Evolutionary conservation across 2,888 invertebrate species (phyloP), one percentile per base, ranked within the genome.

Genomic region (Eupithecia abbreviata): DNA sequence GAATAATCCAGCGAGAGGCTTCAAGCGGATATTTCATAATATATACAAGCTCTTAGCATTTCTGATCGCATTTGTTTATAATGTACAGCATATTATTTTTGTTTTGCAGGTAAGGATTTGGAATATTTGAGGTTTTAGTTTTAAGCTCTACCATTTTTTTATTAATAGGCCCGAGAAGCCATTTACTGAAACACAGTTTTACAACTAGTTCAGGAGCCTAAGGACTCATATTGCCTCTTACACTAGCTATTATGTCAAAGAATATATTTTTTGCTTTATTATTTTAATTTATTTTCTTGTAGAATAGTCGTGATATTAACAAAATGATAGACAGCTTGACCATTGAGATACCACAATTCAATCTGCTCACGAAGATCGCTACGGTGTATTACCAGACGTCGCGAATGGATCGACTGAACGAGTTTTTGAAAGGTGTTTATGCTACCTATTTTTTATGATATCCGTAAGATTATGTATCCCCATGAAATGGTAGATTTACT

Each of bases 301-400:
- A 85, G 88, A 79, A 78, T 18, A 75, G 77, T 30, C 51, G 84
- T 7, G 80, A 84, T n/a, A 72, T 77, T 55, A 72, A 81, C 0
- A 82, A 82, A 47, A 6, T 86, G 12, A 82, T 87, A 49, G 85
- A 88, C 15, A 77, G 80, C 7, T 72, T 84, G 30, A 80, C 82
- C 74, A 81, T 86, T 69, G 85, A 79, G 79, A 81, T 88, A 72
- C 85, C 89, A 12, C 84, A 85, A 47, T 5, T 86, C 0, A 88
- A 86, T 69, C 77, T 87, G 18, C 3, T 86, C 0, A 77, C 81
- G 0, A 90, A 89, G 79, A 18, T 84, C 0, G 41, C 86, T 0
- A 82, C 83, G 0, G 13, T 87, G 47, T 81, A 81, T 62, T 76
- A 84, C 6, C 83, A 86, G 58, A 76, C 58, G 41, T 30, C 81